These are phyloP conservation scores for Stegodyphus dumicola DNA, from an alignment of 1,140 invertebrate species.

Conservation along the genomic window DNA sequence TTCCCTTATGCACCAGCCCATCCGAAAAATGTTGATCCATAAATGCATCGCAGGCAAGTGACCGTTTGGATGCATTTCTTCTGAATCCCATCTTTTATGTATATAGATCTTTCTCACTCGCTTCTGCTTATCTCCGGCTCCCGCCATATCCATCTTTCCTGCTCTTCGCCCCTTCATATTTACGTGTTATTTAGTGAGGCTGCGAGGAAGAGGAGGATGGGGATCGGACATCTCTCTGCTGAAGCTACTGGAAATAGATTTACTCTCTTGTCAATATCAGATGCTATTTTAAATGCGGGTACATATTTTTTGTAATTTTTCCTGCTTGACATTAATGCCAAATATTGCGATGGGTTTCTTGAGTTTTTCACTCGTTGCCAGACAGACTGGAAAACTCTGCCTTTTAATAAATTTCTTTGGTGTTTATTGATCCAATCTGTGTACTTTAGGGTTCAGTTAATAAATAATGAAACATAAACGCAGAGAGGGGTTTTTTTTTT, in stretches of 20 bases:
- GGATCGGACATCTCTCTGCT: no score
- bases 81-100: conserved; percentile 60
- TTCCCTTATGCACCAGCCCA: no score
- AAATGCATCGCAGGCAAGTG: conserved; percentile 54
- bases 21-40: conserved; percentile 42
- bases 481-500: no score
- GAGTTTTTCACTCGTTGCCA: no score
- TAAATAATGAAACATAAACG: no score
- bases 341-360: neutral
- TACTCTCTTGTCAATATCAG: neutral
- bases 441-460: no score
- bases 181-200: neutral
- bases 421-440: no score
- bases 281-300: neutral
- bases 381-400: no score
- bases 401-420: no score
- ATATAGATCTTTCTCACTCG: conserved; percentile 54
- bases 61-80: conserved; percentile 43
- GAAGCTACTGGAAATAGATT: neutral
- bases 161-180: conserved; percentile 5
- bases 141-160: conserved; percentile 34
- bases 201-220: no score
- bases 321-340: neutral
- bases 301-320: neutral
- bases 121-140: conserved; percentile 30